phyloP scores from a whole-genome alignment of 2,797 vertebrate species.

The Amazona ochrocephala region DNA sequence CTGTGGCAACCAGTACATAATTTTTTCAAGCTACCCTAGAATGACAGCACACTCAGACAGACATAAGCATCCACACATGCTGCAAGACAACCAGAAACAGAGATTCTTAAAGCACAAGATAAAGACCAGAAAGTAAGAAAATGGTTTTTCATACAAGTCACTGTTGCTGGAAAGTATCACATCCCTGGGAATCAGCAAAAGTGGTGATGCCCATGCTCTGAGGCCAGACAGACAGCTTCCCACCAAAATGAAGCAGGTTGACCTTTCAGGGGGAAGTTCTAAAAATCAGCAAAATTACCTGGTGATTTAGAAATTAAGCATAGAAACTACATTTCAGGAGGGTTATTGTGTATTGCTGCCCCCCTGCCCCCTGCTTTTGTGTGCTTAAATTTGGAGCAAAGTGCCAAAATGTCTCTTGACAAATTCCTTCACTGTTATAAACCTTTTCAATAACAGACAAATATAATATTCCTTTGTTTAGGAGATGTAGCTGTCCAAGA shows the following conservation, averaged over 20 bases:
- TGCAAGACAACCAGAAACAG: neutral
- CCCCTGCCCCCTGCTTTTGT: neutral
- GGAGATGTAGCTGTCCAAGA: neutral
- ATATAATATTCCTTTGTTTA: neutral
- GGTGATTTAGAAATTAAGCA: neutral
- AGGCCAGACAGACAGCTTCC: neutral
- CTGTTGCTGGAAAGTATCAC: neutral
- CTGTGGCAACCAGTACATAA: fast-evolving
- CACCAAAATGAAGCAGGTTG: neutral
- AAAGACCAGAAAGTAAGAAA: neutral
- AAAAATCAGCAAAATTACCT: neutral
- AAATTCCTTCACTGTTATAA: neutral
- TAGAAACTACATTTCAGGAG: neutral
- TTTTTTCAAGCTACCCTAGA: neutral
- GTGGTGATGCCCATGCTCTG: fast-evolving
- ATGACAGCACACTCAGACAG: neutral
- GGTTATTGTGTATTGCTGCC: neutral
- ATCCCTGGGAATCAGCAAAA: neutral
- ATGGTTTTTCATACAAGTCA: neutral
- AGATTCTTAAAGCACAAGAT: neutral
- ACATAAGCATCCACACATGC: fast-evolving
- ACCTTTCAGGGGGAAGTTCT: neutral
- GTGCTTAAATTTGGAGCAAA: neutral
- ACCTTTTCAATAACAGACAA: neutral
- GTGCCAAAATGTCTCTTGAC: neutral